Evolutionary conservation across 2,113 vertebrate species (phyloP), one percentile per base, ranked within the genome.

Genomic region (Ciconia boyciana): DNA sequence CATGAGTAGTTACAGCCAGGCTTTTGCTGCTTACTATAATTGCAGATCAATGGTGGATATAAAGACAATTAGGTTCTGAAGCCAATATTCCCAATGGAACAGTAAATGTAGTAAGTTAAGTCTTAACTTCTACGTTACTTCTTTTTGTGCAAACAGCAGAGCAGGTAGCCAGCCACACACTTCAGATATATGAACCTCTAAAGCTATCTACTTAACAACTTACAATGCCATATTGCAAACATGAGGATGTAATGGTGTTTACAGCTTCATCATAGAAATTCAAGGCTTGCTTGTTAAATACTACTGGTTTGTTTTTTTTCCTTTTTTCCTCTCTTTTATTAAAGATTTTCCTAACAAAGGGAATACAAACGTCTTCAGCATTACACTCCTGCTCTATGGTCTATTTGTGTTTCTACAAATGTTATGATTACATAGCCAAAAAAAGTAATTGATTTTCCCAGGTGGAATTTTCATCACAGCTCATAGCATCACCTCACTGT

Each of bases 401-500:
- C 55, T 74, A 39, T 15, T 80, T 32, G 34, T 88, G 51, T 81
- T 94, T 85, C 74, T 82, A 84, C 34, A 58, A 58, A 24, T 74
- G 36, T 80, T 44, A 72, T 28, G 32, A 55, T 55, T 46, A 74
- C 34, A 65, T 2, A 54, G 44, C 39, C 19, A 84, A 74, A 78
- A 55, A 41, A 51, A 26, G 16, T 32, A 65, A 94, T 3, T 71
- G 6, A 60, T 87, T 94, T 93, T 90, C 84, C 78, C 66, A 88
- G 44, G 70, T 83, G 44, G 77, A 80, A 96, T 71, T 96, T 89
- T 93, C 66, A 93, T 69, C 54, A 54, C 75, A 88, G 75, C 57
- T 94, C 86, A 93, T 36, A 95, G 61, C 77, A 95, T 68, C 93
- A 94, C 91, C 89, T 87, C 83, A 89, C 87, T 95, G 85, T 89